phyloP scores from a whole-genome alignment of 2,888 invertebrate genomes.

The Nymphalis urticae region DNA sequence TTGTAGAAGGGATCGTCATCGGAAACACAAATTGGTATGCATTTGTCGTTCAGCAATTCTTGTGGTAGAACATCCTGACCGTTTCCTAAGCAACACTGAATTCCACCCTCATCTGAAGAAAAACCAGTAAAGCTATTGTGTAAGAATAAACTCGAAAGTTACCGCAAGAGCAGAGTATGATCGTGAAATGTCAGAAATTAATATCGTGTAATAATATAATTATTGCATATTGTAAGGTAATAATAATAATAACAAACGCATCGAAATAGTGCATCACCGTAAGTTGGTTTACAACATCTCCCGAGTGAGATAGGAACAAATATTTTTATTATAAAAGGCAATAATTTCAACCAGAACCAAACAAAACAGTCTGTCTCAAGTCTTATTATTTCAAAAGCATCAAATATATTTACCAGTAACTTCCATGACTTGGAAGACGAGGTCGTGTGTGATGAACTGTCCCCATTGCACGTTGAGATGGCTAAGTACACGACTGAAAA shows the following conservation, averaged over 20 bases:
- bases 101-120: conserved; percentile 70
- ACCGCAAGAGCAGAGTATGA: too few species aligned
- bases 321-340: too few species aligned
- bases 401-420: conserved; percentile 61
- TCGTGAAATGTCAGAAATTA: too few species aligned
- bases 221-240: too few species aligned
- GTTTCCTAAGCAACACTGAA: conserved; percentile 77
- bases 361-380: neutral
- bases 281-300: too few species aligned
- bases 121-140: too few species aligned
- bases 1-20: conserved; percentile 79
- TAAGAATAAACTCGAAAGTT: too few species aligned
- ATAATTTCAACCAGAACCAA: too few species aligned
- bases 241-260: too few species aligned
- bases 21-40: conserved; percentile 82
- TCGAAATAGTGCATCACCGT: too few species aligned
- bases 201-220: too few species aligned
- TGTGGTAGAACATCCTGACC: conserved; percentile 68
- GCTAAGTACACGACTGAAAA: conserved; percentile 77
- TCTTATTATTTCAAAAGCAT: neutral
- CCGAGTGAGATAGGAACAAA: too few species aligned
- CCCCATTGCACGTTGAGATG: conserved; percentile 87
- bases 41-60: conserved; percentile 79
- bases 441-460: conserved; percentile 87
- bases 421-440: conserved; percentile 84